These are phyloP conservation scores for Calycopis cecrops DNA, from an alignment of 1,140 invertebrate species.

Conservation along the genomic window DNA sequence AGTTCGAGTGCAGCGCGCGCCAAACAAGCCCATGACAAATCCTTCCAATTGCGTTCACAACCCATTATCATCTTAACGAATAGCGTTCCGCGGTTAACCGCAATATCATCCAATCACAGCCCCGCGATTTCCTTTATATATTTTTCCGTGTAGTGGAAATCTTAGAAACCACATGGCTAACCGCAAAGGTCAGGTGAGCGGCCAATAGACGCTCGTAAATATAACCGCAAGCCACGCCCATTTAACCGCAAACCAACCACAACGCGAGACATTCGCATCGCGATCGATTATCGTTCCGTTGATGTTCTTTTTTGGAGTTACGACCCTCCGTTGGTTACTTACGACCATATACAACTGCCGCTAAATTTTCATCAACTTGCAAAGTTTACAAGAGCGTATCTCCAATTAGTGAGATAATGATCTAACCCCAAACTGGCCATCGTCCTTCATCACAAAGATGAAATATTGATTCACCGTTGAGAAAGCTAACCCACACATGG, in stretches of 20 bases:
- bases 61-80: conserved; percentile 67
- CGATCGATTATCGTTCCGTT: conserved; percentile 56
- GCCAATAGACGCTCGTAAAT: conserved; percentile 66
- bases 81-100: conserved; percentile 57
- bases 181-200: conserved; percentile 71
- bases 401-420: conserved; percentile 21
- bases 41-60: conserved; percentile 51
- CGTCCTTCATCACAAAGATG: conserved; percentile 61
- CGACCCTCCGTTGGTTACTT: conserved; percentile 28
- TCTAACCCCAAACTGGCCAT: conserved; percentile 45
- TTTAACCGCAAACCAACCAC: conserved; percentile 71
- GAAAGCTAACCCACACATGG: conserved; percentile 55
- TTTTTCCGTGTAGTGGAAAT: conserved; percentile 72
- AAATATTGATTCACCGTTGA: conserved; percentile 70
- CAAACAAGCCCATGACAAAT: conserved; percentile 51
- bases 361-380: background rate
- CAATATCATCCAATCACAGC: conserved; percentile 64
- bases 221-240: conserved; percentile 68
- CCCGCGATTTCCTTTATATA: conserved; percentile 65
- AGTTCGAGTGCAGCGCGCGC: conserved; percentile 30
- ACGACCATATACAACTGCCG: conserved; percentile 4
- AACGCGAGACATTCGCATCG: conserved; percentile 65
- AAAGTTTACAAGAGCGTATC: background rate
- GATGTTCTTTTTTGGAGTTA: conserved; percentile 50
- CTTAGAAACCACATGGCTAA: conserved; percentile 71